Evolutionary conservation across 2,797 vertebrate species (phyloP), one percentile per base, ranked within the genome.

Genomic region (Nyctibius grandis): DNA sequence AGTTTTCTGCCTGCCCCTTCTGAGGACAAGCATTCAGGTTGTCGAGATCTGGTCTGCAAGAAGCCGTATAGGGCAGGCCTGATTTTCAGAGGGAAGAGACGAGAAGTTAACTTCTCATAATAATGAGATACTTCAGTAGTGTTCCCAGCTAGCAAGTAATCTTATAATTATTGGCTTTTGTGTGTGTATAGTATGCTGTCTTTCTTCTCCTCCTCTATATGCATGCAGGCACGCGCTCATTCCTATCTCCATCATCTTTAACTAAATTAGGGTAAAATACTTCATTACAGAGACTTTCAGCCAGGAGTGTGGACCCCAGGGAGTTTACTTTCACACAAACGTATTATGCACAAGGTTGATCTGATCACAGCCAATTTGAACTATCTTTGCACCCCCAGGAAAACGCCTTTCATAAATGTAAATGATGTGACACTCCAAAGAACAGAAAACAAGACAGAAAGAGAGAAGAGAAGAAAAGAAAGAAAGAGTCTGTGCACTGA

Each of bases 321-420:
- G 97, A 98, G 93, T 97, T 97, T 96, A 97, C 97, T 97, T 97
- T 98, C 95, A 97, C 97, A 97, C 89, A 95, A 97, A 98, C 97
- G 94, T 96, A 98, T 98, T 98, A 98, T 98, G 97, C 97, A 98
- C 97, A 97, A 97, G 96, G 96, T 97, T 98, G 97, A 98, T 98
- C 97, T 96, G 97, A 98, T 98, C 97, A 97, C 95, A 97, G 89
- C 93, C 92, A 98, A 97, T 98, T 97, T 98, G 95, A 96, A 95
- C 95, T 95, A 95, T 97, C 96, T 97, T 93, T 88, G 96, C 36
- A 89, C 96, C 97, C 97, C 85, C 90, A 97, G 97, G 97, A 96
- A 98, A 97, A 97, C 97, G 97, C 65, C 88, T 98, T 98, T 98
- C 94, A 97, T 97, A 98, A 98, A 97, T 95, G 88, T 95, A 97